Percentiles rank a stretch among this genome's conserved stretches.
These are phyloP conservation scores for Callospermophilus lateralis DNA, from an alignment of 2,113 vertebrate genomes.

Conservation along the genomic window DNA sequence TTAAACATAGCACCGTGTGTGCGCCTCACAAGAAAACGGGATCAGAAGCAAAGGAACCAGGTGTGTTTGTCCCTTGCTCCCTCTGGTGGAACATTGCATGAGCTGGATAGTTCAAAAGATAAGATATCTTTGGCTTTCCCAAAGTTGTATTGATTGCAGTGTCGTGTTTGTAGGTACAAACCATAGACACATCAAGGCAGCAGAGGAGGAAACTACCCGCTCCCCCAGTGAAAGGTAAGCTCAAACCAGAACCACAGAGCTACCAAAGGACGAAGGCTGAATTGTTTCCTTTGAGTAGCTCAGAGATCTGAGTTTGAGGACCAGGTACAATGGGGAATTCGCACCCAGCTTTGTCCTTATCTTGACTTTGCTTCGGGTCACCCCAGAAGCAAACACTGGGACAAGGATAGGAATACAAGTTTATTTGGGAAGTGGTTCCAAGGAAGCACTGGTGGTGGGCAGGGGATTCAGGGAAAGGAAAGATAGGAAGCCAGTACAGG, in stretches of 20 bases:
- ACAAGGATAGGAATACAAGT: neutral
- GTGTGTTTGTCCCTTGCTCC: constrained; percentile 55
- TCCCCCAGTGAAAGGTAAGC: constrained; percentile 94
- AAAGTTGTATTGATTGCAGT: constrained; percentile 30
- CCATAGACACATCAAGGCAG: constrained; percentile 96
- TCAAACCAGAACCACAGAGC: neutral
- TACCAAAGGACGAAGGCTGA: neutral
- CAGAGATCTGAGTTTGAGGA: neutral
- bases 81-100: constrained; percentile 42
- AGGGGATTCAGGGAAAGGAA: neutral
- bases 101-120: constrained; percentile 63
- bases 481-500: neutral
- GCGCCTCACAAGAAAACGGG: constrained; percentile 89
- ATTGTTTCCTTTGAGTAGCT: neutral
- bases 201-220: constrained; percentile 97
- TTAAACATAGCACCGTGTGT: constrained; percentile 95
- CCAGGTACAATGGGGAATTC: neutral
- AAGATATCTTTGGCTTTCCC: neutral
- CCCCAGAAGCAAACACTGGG: neutral
- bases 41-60: constrained; percentile 88
- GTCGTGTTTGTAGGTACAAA: constrained; percentile 91
- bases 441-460: neutral
- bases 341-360: neutral
- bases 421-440: neutral
- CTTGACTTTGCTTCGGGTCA: neutral